These are phyloP conservation scores for Drosophila grimshawi DNA, from an alignment of 1,140 invertebrate species.

Conservation along the genomic window DNA sequence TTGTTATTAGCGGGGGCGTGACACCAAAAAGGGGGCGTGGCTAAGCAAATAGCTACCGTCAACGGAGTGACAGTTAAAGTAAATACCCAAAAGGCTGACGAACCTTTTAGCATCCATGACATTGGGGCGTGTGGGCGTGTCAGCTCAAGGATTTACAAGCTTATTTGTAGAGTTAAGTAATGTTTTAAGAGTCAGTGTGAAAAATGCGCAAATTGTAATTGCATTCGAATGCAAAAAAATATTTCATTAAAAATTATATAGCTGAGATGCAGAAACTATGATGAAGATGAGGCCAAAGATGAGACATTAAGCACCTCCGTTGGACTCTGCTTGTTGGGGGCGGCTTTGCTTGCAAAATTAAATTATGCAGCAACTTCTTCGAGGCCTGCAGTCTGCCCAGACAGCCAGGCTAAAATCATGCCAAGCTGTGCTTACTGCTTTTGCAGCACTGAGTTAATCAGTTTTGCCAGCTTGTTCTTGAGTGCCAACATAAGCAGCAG, in stretches of 20 bases:
- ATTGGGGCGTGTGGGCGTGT: slow-evolving; percentile 4
- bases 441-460: slow-evolving; percentile 73
- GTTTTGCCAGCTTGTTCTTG: slow-evolving; percentile 76
- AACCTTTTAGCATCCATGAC: slow-evolving; percentile 12
- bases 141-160: slow-evolving; percentile 13
- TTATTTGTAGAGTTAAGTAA: background rate
- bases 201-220: slow-evolving; percentile 54
- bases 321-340: background rate
- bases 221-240: slow-evolving; percentile 67
- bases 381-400: background rate
- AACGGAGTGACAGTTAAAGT: slow-evolving; percentile 50
- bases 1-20: slow-evolving; percentile 45
- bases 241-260: slow-evolving; percentile 69
- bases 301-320: background rate
- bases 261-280: slow-evolving; percentile 50
- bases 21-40: slow-evolving; percentile 38
- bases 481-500: slow-evolving; percentile 49
- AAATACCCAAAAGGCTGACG: slow-evolving; percentile 4
- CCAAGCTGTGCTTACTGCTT: slow-evolving; percentile 11
- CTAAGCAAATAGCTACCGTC: slow-evolving; percentile 56
- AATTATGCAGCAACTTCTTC: slow-evolving; percentile 19
- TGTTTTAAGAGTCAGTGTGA: slow-evolving; percentile 1
- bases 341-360: slow-evolving; percentile 10
- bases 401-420: slow-evolving; percentile 31
- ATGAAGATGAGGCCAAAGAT: slow-evolving; percentile 15